Evolutionary conservation across 2,888 invertebrate species (phyloP).

Genomic region (Hemaris fuciformis): DNA sequence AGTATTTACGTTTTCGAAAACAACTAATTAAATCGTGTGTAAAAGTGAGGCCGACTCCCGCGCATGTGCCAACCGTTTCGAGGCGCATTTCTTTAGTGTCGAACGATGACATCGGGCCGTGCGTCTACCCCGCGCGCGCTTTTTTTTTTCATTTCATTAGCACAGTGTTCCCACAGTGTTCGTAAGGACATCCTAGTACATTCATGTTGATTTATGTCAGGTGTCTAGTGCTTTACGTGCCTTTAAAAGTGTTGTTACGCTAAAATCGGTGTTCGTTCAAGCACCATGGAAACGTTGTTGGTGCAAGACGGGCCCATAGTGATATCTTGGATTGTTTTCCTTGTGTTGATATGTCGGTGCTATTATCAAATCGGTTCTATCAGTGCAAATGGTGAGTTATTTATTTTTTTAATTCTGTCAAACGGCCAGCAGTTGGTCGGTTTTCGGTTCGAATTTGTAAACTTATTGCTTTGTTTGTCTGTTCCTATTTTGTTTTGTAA

Average conservation of each 20-base stretch:
- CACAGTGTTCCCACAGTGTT: conserved; percentile 9
- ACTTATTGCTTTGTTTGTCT: too few species aligned
- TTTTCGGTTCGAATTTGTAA: not conserved
- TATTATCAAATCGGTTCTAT: conserved; percentile 63
- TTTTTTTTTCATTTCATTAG: conserved; percentile 11
- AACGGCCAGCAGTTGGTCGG: not conserved
- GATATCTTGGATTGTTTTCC: conserved; percentile 71
- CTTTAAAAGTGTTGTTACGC: conserved; percentile 16
- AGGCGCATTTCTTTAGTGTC: conserved; percentile 70
- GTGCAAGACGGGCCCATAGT: conserved; percentile 71
- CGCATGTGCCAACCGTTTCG: conserved; percentile 69
- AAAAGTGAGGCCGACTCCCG: conserved; percentile 56
- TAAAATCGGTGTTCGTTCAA: conserved; percentile 24
- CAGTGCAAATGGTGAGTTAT: conserved; percentile 43
- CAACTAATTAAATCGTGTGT: conserved; percentile 49
- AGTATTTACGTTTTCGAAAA: conserved; percentile 35
- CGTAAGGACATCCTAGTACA: not conserved
- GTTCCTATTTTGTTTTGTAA: not conserved
- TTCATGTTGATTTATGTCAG: not conserved
- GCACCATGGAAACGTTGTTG: conserved; percentile 56
- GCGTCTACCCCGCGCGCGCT: conserved; percentile 61
- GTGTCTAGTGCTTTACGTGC: not conserved
- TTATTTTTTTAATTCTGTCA: not conserved
- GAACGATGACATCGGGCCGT: conserved; percentile 70
- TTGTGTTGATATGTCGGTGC: conserved; percentile 69